Percentiles rank a stretch among this genome's conserved stretches.
Evolutionary conservation across 2,888 invertebrate species (phyloP).

Genomic region (Vandiemenella viatica): DNA sequence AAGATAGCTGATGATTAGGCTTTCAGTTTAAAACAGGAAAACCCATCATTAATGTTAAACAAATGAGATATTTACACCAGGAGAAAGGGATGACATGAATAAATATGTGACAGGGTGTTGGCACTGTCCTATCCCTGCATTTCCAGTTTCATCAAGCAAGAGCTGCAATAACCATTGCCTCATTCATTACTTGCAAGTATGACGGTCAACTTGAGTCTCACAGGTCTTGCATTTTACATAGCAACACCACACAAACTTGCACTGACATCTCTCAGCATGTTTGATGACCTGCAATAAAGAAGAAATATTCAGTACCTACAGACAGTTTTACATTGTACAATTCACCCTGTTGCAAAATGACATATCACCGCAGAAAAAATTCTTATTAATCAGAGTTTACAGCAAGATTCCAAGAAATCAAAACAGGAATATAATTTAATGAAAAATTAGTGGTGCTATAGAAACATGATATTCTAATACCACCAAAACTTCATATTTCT

Average conservation of each 20-base stretch:
- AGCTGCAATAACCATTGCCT: background rate
- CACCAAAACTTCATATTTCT: no score
- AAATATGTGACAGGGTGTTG: background rate
- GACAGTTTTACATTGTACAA: background rate
- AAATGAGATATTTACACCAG: background rate
- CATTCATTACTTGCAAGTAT: conserved; percentile 30
- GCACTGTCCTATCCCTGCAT: background rate
- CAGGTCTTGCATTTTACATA: conserved; percentile 32
- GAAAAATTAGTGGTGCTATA: no score
- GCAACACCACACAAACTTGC: conserved; percentile 34
- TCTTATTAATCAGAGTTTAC: no score
- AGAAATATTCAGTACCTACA: background rate
- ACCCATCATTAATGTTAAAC: background rate
- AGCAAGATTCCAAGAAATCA: no score
- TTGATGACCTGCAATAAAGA: conserved; percentile 26
- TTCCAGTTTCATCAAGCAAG: no score
- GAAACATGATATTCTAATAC: no score
- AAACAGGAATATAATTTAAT: no score
- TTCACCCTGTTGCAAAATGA: no score
- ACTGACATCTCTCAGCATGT: conserved; percentile 30
- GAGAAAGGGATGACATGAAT: background rate
- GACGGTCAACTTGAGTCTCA: conserved; percentile 28
- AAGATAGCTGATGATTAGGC: no score
- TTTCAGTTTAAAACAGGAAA: no score
- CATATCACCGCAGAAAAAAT: no score